Evolutionary conservation across 2,797 vertebrate species (phyloP).

Genomic region (Sebastes melanostomus): DNA sequence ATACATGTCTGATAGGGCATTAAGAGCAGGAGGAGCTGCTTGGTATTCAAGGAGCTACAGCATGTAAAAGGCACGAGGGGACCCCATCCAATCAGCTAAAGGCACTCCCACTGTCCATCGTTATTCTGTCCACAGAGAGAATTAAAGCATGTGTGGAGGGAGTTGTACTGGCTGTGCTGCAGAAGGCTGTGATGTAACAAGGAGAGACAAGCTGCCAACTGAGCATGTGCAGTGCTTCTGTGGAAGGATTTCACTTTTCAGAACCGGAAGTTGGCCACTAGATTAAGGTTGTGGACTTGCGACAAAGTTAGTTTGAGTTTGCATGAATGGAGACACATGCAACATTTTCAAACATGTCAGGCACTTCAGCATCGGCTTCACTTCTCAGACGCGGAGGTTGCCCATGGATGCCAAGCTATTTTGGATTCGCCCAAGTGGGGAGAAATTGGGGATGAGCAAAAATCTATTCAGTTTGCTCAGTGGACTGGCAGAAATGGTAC

Average conservation of each 20-base stretch:
- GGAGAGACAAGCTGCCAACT: slow-evolving; percentile 26
- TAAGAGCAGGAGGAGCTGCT: neutral
- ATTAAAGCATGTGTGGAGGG: slow-evolving; percentile 5
- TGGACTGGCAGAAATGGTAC: slow-evolving; percentile 27
- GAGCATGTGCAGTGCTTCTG: slow-evolving; percentile 65
- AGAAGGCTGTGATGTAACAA: slow-evolving; percentile 60
- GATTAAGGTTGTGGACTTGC: too few species aligned
- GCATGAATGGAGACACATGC: too few species aligned
- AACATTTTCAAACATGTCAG: too few species aligned
- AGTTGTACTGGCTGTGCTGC: slow-evolving; percentile 25
- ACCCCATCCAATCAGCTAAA: slow-evolving; percentile 11
- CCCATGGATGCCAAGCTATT: slow-evolving; percentile 19
- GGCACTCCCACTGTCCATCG: neutral
- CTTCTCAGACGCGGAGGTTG: too few species aligned
- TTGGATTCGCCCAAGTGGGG: slow-evolving; percentile 50
- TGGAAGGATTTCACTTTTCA: slow-evolving; percentile 9
- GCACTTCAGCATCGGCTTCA: too few species aligned
- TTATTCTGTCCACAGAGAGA: neutral
- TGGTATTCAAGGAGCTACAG: neutral
- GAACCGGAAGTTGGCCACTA: too few species aligned
- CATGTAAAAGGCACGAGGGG: neutral
- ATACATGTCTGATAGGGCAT: neutral
- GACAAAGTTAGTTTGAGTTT: too few species aligned
- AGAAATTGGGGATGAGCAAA: slow-evolving; percentile 38
- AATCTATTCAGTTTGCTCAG: slow-evolving; percentile 56